phyloP scores from a whole-genome alignment of 2,888 invertebrate genomes.

The Dysmachus trigonus region DNA sequence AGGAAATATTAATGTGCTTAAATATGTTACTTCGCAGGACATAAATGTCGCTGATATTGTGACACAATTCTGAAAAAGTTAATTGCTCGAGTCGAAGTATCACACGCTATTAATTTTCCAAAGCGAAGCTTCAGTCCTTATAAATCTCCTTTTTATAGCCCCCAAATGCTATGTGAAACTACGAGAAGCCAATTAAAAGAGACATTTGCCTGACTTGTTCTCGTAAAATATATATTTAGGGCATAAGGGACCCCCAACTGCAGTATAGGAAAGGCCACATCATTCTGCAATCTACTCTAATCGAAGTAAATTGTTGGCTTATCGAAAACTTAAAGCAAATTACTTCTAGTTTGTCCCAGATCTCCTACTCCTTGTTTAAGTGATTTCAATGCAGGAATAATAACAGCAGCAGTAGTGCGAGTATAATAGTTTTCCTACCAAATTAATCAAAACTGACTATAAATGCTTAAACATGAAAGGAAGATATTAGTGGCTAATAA shows the following conservation, averaged over 20 bases:
- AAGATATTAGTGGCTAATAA: not conserved
- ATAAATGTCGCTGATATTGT: not conserved
- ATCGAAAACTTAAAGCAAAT: not conserved
- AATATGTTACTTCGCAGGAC: not conserved
- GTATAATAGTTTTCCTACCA: not conserved
- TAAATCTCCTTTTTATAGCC: not conserved
- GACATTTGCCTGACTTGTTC: not conserved
- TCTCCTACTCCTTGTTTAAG: not conserved
- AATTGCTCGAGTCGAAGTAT: not conserved
- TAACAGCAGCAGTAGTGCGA: not conserved
- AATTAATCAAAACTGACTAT: not conserved
- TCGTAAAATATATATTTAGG: not conserved
- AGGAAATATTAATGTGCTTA: not conserved
- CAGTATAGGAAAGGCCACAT: slow-evolving; percentile 11
- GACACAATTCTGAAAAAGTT: not conserved
- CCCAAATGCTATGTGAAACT: not conserved
- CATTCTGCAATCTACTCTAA: slow-evolving; percentile 19
- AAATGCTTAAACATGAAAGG: not conserved
- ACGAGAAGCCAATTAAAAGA: slow-evolving; percentile 1
- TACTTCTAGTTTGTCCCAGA: not conserved
- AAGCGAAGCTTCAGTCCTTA: not conserved
- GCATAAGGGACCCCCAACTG: not conserved
- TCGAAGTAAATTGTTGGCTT: slow-evolving; percentile 36
- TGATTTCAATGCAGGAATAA: not conserved
- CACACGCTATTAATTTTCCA: not conserved